Percentiles rank a stretch among this genome's conserved stretches.
phyloP scores from a whole-genome alignment of 1,140 invertebrate genomes.

The Vollenhovia emeryi region DNA sequence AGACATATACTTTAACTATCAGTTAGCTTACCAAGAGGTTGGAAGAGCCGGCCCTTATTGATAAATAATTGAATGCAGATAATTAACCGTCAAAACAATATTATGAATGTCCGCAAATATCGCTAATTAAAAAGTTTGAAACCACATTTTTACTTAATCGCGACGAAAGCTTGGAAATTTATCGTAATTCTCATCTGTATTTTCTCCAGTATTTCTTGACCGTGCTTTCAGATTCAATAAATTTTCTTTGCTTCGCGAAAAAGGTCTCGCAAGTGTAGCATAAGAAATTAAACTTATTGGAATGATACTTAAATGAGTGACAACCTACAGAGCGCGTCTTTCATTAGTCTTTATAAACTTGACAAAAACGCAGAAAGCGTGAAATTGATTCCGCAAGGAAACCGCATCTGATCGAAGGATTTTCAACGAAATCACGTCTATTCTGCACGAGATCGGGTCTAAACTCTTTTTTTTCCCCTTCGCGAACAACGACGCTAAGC shows the following conservation, averaged over 20 bases:
- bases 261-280: background rate
- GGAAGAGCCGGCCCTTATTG: too few relatives aligned
- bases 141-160: background rate
- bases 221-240: background rate
- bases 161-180: background rate
- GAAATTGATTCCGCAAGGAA: constrained; percentile 14
- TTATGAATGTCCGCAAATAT: background rate
- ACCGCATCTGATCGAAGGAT: constrained; percentile 20
- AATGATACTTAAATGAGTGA: background rate
- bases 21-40: too few relatives aligned
- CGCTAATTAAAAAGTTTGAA: background rate
- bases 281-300: background rate
- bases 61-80: too few relatives aligned
- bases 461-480: constrained; percentile 15
- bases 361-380: constrained; percentile 13
- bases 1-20: too few relatives aligned
- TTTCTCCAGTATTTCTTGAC: background rate
- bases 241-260: background rate
- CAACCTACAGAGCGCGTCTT: background rate
- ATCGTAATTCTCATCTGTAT: background rate
- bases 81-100: background rate
- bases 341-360: constrained; percentile 13
- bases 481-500: background rate
- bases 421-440: background rate
- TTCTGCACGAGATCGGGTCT: constrained; percentile 12